Evolutionary conservation across 1,140 invertebrate genomes (phyloP).

Genomic region (Trachymyrmex cornetzi): DNA sequence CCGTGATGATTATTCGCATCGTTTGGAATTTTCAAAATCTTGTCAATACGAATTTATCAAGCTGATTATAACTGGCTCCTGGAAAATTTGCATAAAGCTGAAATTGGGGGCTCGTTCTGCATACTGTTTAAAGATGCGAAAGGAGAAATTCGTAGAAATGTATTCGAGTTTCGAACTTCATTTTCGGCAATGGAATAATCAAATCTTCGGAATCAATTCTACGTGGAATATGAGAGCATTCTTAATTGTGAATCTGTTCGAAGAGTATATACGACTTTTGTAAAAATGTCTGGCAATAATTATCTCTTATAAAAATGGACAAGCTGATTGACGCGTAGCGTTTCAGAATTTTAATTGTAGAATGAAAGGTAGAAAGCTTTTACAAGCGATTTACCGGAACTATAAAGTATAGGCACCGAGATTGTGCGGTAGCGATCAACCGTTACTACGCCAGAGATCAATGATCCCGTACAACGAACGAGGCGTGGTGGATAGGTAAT

Average conservation of each 20-base stretch:
- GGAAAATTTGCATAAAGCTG: constrained; percentile 13
- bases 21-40: constrained; percentile 35
- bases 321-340: background rate
- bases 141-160: background rate
- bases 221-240: background rate
- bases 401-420: constrained; percentile 60
- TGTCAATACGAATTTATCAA: constrained; percentile 41
- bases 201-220: background rate
- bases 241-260: background rate
- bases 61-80: background rate
- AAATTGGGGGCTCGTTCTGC: background rate
- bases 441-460: constrained; percentile 61
- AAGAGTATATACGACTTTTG: background rate
- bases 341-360: constrained; percentile 43
- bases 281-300: constrained; percentile 10
- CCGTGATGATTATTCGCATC: constrained; percentile 27
- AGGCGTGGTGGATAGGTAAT: constrained; percentile 73
- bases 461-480: constrained; percentile 65
- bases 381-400: constrained; percentile 30
- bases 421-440: constrained; percentile 58
- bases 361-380: background rate
- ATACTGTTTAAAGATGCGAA: constrained; percentile 8
- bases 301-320: constrained; percentile 33
- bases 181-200: constrained; percentile 29
- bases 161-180: constrained; percentile 30